phyloP scores from a whole-genome alignment of 2,113 vertebrate genomes.

The Electrona antarctica region DNA sequence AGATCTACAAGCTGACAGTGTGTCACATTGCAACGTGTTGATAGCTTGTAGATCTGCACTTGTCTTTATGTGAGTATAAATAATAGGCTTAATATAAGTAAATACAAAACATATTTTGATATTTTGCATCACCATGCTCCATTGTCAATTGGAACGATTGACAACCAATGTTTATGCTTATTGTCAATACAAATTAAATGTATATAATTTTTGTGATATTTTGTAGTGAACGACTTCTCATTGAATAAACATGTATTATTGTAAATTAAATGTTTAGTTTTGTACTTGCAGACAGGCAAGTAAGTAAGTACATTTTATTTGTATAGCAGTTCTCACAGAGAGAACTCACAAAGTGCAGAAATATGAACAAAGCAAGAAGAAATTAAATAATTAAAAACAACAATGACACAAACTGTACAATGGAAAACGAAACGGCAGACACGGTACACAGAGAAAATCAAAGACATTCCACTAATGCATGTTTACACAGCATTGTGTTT shows the following conservation, averaged over 20 bases:
- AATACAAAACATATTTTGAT: too few species aligned
- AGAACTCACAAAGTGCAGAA: background rate
- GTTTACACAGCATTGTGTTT: too few species aligned
- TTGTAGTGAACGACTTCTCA: conserved; percentile 38
- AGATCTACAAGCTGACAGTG: too few species aligned
- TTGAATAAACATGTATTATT: conserved; percentile 50
- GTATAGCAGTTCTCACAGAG: background rate
- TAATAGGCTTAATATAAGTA: too few species aligned
- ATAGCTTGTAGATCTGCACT: too few species aligned
- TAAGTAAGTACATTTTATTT: too few species aligned
- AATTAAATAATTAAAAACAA: background rate
- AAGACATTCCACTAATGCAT: too few species aligned
- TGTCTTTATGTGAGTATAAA: too few species aligned
- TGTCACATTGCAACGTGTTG: too few species aligned
- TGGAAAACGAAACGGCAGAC: too few species aligned
- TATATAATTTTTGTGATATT: conserved; percentile 43
- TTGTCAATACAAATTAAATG: conserved; percentile 21
- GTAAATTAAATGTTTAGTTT: background rate
- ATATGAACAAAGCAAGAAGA: background rate
- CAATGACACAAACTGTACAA: background rate
- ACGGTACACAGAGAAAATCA: too few species aligned
- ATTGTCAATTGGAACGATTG: background rate
- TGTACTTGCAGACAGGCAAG: too few species aligned
- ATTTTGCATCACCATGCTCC: background rate
- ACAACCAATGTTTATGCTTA: conserved; percentile 3